Evolutionary conservation across 2,797 vertebrate species (phyloP), one percentile per base, ranked within the genome.

Genomic region (Lacerta agilis): DNA sequence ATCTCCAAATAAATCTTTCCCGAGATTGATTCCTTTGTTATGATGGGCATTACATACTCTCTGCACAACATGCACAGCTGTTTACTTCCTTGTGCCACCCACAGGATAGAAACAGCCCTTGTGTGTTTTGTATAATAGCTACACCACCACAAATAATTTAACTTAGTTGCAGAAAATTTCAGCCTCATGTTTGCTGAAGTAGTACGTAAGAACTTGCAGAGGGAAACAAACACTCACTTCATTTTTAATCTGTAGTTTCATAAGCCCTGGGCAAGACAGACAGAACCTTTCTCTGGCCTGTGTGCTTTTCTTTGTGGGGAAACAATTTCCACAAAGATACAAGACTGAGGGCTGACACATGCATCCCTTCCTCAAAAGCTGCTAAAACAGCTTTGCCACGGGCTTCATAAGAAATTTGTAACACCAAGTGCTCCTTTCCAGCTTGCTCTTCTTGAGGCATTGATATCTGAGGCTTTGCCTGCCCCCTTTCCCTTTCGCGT

Each of bases 301-400:
- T 92, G 81, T 78, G 94, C 76, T 84, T 86, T 85, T 94, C 93
- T 92, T 90, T 73, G 90, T 83, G 82, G 87, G 86, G 77, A 92
- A 91, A 77, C 87, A 79, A 49, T 93, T 93, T 90, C 93, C 93
- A 92, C 87, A 93, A 87, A 92, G 82, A 84, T 90, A 88, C 79
- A 92, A 0, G 69, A 83, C 83, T 5, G 49, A 71, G 73, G 90
- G 85, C 91, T 88, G 90, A 92, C 92, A 93, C 92, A 93, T 0
- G 79, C 49, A 88, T 94, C 89, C 88, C 67, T 92, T 90, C 83
- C 87, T 81, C 67, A 82, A 92, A 93, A 93, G 91, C 91, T 23
- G 20, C 82, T 94, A 91, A 95, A 96, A 93, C 8, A 93, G 92
- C 91, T 95, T 96, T 95, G 92, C 92, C 90, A 95, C 83, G 94